phyloP scores from a whole-genome alignment of 2,797 vertebrate genomes.

The Catharus ustulatus region DNA sequence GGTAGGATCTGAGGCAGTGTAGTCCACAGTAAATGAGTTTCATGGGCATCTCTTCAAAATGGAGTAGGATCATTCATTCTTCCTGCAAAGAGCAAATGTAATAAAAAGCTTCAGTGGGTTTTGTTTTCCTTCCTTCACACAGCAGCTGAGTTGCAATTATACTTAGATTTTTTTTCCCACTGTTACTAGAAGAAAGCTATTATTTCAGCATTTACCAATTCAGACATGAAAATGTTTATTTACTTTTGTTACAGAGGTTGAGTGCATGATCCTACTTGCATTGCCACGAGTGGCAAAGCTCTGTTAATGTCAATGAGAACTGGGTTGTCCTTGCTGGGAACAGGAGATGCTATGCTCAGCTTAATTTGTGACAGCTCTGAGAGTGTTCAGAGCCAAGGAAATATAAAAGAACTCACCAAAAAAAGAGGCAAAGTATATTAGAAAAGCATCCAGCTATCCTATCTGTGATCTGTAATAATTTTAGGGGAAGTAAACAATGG shows the following conservation, averaged over 20 bases:
- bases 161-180: background rate
- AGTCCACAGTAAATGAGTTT: background rate
- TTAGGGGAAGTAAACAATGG: conserved; percentile 18
- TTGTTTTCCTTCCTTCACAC: conserved; percentile 42
- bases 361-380: background rate
- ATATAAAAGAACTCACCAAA: background rate
- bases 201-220: conserved; percentile 7
- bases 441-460: background rate
- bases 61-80: background rate
- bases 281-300: background rate
- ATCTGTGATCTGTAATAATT: conserved; percentile 34
- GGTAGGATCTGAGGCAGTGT: background rate
- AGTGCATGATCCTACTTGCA: background rate
- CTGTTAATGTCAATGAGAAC: background rate
- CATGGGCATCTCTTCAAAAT: background rate
- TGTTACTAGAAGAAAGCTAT: conserved; percentile 13
- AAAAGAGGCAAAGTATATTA: background rate
- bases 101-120: conserved; percentile 46
- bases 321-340: background rate
- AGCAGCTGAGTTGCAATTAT: conserved; percentile 41
- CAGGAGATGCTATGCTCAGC: background rate
- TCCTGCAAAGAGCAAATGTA: conserved; percentile 7
- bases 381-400: background rate
- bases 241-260: background rate
- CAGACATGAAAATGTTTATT: conserved; percentile 18